phyloP scores from a whole-genome alignment of 2,888 invertebrate genomes.

The Platynereis dumerilii region DNA sequence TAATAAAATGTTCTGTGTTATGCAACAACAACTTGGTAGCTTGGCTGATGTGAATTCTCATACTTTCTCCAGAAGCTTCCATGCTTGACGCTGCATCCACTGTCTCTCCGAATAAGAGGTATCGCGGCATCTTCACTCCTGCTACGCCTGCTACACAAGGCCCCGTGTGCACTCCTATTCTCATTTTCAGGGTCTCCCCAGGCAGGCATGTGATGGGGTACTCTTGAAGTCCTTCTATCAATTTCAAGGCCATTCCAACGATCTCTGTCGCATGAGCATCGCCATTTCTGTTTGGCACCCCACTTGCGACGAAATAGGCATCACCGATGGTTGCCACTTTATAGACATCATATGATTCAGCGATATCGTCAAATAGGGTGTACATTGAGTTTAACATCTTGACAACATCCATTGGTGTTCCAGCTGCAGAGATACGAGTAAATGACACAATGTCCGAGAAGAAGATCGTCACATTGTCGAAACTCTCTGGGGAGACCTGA shows the following conservation, averaged over 20 bases:
- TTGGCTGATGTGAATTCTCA: not conserved
- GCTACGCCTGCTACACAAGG: not conserved
- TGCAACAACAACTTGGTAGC: not conserved
- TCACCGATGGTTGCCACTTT: constrained; percentile 4
- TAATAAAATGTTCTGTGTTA: not conserved
- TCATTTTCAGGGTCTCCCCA: not conserved
- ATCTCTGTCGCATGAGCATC: not conserved
- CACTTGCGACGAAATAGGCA: constrained; percentile 5
- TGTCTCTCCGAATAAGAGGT: constrained; percentile 1
- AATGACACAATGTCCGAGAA: constrained; percentile 8
- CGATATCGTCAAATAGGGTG: constrained; percentile 8
- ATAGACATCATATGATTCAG: not conserved
- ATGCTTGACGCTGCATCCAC: constrained; percentile 1
- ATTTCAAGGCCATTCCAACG: not conserved
- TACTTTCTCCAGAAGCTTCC: constrained; percentile 1
- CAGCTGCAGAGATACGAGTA: not conserved
- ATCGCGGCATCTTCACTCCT: not conserved
- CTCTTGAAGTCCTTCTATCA: not conserved
- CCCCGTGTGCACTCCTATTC: not conserved
- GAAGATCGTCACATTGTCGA: not conserved
- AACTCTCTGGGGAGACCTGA: not conserved
- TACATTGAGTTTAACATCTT: not conserved
- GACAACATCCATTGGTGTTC: not conserved
- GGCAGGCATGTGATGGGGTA: not conserved
- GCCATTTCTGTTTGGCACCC: constrained; percentile 1